phyloP scores from a whole-genome alignment of 1,140 invertebrate species.

The Oncopodura yosiiana region DNA sequence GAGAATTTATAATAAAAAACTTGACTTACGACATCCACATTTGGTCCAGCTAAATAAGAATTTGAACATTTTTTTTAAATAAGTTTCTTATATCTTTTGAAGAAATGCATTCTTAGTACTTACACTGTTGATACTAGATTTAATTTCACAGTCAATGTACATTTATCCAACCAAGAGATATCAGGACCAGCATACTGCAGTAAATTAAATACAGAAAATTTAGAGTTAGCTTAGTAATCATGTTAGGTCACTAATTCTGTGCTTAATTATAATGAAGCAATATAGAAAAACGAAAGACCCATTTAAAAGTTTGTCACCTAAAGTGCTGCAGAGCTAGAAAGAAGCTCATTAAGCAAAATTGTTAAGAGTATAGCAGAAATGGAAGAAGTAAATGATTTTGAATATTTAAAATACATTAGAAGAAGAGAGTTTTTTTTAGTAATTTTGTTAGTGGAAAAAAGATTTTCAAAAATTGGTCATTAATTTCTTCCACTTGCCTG shows the following conservation, averaged over 20 bases:
- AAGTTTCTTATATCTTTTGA: too few relatives aligned
- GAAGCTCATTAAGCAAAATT: constrained; percentile 1
- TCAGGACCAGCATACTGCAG: constrained; percentile 32
- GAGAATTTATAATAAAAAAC: too few relatives aligned
- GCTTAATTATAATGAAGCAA: not conserved
- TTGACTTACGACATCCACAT: too few relatives aligned
- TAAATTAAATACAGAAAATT: not conserved
- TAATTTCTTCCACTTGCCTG: constrained; percentile 30
- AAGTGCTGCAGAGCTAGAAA: not conserved
- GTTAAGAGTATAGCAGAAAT: not conserved
- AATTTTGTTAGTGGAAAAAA: not conserved
- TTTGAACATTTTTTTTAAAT: too few relatives aligned
- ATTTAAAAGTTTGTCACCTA: not conserved
- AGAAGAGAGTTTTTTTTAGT: too few relatives aligned
- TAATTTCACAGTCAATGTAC: constrained; percentile 30
- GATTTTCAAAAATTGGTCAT: not conserved
- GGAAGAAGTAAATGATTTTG: not conserved
- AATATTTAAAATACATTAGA: too few relatives aligned
- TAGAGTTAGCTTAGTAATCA: not conserved
- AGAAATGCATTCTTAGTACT: too few relatives aligned
- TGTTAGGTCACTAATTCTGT: not conserved
- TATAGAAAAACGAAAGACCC: not conserved
- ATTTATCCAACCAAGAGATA: constrained; percentile 33
- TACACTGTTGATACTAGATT: constrained; percentile 31
- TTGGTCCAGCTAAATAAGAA: too few relatives aligned